Percentiles rank a stretch among this genome's conserved stretches.
Conservation (phyloP, 2,113 vertebrate genomes). For the Clinocottus analis region DNA sequence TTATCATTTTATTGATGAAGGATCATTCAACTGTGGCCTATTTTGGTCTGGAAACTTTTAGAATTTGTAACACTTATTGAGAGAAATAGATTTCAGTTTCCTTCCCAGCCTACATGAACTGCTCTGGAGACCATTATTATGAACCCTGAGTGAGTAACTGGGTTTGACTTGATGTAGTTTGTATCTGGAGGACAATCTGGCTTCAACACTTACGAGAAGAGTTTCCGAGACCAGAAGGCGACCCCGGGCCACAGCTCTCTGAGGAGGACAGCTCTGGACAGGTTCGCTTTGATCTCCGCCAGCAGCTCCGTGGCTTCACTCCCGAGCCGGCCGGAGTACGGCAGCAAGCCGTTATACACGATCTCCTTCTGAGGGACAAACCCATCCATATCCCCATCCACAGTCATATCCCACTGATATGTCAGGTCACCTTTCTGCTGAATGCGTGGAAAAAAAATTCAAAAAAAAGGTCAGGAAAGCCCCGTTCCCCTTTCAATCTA, state of each 20-base stretch:
- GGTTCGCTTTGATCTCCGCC: constrained; percentile 91
- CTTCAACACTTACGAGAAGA: constrained; percentile 90
- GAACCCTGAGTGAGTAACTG: not conserved
- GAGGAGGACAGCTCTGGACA: constrained; percentile 92
- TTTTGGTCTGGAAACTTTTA: not conserved
- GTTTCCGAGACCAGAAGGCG: constrained; percentile 94
- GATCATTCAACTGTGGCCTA: not conserved
- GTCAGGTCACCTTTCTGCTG: constrained; percentile 5
- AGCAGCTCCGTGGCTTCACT: constrained; percentile 89
- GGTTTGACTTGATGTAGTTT: not conserved
- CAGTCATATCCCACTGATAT: constrained; percentile 40
- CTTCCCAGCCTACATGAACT: not conserved
- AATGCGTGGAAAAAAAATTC: not conserved
- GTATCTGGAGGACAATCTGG: not conserved
- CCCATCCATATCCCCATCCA: constrained; percentile 43
- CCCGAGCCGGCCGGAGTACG: constrained; percentile 90
- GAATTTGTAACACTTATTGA: not conserved
- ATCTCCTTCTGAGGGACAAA: constrained; percentile 92
- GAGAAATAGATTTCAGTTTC: not conserved
- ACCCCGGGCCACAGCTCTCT: constrained; percentile 97
- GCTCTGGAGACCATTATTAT: not conserved
- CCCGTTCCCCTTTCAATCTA: not conserved
- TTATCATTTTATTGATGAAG: not conserved
- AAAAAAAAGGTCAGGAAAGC: not conserved
- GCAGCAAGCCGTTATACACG: constrained; percentile 92